Percentiles rank a stretch among this genome's conserved stretches.
These are phyloP conservation scores for Athripsodes cinereus DNA, from an alignment of 2,888 invertebrate species.

Conservation along the genomic window DNA sequence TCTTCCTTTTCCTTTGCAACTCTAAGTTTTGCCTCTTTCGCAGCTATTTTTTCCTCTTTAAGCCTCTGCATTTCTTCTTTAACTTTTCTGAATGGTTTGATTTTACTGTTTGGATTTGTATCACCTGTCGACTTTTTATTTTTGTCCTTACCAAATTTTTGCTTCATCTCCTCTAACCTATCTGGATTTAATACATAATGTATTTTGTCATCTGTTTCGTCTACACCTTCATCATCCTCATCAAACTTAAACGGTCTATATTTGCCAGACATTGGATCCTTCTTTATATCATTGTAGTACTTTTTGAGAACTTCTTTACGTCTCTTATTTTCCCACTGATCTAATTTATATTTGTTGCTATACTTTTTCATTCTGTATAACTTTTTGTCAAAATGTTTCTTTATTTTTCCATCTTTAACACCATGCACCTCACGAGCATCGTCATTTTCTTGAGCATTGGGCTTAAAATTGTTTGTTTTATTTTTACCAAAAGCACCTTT, in stretches of 20 bases:
- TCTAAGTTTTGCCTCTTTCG: constrained; percentile 44
- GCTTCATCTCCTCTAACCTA: constrained; percentile 34
- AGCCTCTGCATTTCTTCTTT: constrained; percentile 49
- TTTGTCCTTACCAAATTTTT: constrained; percentile 2
- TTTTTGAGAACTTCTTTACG: constrained; percentile 52
- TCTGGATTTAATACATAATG: constrained; percentile 41
- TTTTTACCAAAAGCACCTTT: background rate
- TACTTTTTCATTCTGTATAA: constrained; percentile 61
- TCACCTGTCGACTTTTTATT: constrained; percentile 24
- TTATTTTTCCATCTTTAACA: background rate
- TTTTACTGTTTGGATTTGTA: constrained; percentile 31
- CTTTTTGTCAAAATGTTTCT: constrained; percentile 63
- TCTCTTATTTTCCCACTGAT: constrained; percentile 61
- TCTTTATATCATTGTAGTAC: constrained; percentile 52
- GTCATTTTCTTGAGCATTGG: background rate
- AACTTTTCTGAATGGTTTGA: constrained; percentile 47
- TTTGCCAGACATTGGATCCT: constrained; percentile 40
- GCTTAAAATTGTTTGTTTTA: background rate
- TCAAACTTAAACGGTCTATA: constrained; percentile 50
- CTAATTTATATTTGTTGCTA: constrained; percentile 62
- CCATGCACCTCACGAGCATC: constrained; percentile 3
- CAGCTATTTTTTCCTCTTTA: constrained; percentile 50
- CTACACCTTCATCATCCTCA: constrained; percentile 33
- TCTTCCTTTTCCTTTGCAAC: constrained; percentile 53
- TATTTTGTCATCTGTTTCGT: constrained; percentile 25